These are phyloP conservation scores for Spea hammondii DNA, from an alignment of 2,797 vertebrate genomes.

Conservation along the genomic window DNA sequence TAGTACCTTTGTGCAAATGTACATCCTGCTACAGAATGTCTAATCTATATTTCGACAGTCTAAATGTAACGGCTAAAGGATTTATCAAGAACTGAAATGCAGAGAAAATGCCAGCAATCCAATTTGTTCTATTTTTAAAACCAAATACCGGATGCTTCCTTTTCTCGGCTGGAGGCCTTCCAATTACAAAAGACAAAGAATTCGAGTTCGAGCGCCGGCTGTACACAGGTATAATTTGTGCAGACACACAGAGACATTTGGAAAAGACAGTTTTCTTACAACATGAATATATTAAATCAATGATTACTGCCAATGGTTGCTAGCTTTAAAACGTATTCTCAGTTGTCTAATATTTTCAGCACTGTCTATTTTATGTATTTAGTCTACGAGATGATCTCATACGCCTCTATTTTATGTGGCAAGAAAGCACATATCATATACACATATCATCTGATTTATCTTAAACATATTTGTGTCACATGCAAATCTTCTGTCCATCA, in stretches of 20 bases:
- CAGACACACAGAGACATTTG: constrained; percentile 14
- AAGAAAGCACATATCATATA: too few species aligned
- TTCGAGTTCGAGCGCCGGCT: constrained; percentile 15
- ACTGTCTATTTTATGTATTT: too few species aligned
- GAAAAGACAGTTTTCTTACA: constrained; percentile 6
- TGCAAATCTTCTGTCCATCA: too few species aligned
- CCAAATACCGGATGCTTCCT: constrained; percentile 34
- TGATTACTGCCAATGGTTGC: not conserved
- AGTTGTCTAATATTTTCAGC: too few species aligned
- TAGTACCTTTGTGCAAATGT: not conserved
- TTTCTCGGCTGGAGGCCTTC: constrained; percentile 33
- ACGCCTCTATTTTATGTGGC: too few species aligned
- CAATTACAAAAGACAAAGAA: constrained; percentile 41
- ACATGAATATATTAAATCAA: too few species aligned
- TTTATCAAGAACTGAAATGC: constrained; percentile 30
- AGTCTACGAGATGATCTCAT: too few species aligned
- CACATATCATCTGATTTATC: too few species aligned
- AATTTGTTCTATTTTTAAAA: constrained; percentile 42
- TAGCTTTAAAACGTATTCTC: not conserved
- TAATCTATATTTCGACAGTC: constrained; percentile 40
- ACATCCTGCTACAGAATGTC: constrained; percentile 7
- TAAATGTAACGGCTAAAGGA: constrained; percentile 28
- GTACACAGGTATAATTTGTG: constrained; percentile 37
- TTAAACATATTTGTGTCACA: too few species aligned
- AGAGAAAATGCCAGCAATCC: constrained; percentile 32